Conservation (phyloP, 2,888 invertebrate species). For the Xestia ashworthii region DNA sequence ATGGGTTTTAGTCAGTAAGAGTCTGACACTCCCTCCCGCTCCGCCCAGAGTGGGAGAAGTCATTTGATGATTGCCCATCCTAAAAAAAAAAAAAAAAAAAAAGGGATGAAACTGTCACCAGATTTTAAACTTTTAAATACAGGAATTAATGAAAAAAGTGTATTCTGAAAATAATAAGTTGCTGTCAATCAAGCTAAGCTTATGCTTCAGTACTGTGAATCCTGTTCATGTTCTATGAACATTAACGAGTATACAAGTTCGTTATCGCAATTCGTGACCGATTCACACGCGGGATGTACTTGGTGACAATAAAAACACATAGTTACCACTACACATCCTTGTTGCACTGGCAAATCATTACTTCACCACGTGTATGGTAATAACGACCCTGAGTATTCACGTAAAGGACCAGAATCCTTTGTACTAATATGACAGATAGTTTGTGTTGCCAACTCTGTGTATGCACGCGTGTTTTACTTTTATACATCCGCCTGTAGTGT, state of each 20-base stretch:
- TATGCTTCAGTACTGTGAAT: slow-evolving; percentile 34
- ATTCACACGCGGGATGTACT: slow-evolving; percentile 72
- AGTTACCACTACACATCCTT: slow-evolving; percentile 79
- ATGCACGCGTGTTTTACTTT: slow-evolving; percentile 54
- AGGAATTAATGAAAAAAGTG: no score
- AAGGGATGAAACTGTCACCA: no score
- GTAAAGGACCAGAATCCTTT: slow-evolving; percentile 56
- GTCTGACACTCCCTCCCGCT: no score
- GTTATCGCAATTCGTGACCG: slow-evolving; percentile 77
- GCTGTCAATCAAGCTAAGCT: not conserved
- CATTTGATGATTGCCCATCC: no score
- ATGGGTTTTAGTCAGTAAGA: no score
- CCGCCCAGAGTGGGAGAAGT: no score
- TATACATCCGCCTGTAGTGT: slow-evolving; percentile 71
- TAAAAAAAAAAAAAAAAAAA: no score
- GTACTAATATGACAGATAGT: slow-evolving; percentile 35
- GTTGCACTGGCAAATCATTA: slow-evolving; percentile 67
- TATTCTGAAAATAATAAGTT: no score
- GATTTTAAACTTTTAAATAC: no score
- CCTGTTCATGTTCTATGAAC: slow-evolving; percentile 57
- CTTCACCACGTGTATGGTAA: slow-evolving; percentile 42
- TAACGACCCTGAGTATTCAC: slow-evolving; percentile 32
- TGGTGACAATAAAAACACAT: slow-evolving; percentile 74
- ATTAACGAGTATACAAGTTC: slow-evolving; percentile 42
- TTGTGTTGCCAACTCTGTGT: slow-evolving; percentile 48